A percentile compares a stretch with the other conserved stretches of the same genome.
phyloP scores from a whole-genome alignment of 2,888 invertebrate species.

The Autographa gamma region DNA sequence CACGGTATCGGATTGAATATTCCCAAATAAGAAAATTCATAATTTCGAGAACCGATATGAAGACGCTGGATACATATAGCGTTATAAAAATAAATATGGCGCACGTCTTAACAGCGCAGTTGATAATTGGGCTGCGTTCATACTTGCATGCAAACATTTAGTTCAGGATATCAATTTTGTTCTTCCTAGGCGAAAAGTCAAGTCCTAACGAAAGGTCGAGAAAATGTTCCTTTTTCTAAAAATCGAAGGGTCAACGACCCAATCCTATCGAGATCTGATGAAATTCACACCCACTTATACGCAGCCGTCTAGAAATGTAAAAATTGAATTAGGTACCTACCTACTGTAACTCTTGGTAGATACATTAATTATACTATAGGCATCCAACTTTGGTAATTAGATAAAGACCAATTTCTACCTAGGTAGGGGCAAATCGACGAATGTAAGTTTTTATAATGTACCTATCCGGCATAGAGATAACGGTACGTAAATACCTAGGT shows the following conservation, averaged over 20 bases:
- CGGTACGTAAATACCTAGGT: constrained; percentile 35
- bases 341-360: background rate
- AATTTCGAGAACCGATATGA: constrained; percentile 51
- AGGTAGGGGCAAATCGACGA: background rate
- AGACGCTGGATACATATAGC: constrained; percentile 62
- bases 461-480: constrained; percentile 49
- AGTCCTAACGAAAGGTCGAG: constrained; percentile 21
- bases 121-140: constrained; percentile 59
- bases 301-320: too few relatives aligned
- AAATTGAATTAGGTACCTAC: too few relatives aligned
- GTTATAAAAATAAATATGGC: constrained; percentile 73
- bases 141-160: constrained; percentile 56
- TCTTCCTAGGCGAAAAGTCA: constrained; percentile 43
- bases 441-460: background rate
- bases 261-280: background rate
- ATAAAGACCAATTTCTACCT: background rate
- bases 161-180: constrained; percentile 61
- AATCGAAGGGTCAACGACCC: constrained; percentile 12
- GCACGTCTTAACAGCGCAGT: constrained; percentile 60
- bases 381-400: background rate
- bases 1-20: constrained; percentile 49
- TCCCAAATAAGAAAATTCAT: constrained; percentile 48
- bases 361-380: too few relatives aligned
- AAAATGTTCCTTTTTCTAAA: constrained; percentile 9
- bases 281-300: background rate